Conservation (phyloP, 2,888 invertebrate genomes). For the Drosophila prostipennis region DNA sequence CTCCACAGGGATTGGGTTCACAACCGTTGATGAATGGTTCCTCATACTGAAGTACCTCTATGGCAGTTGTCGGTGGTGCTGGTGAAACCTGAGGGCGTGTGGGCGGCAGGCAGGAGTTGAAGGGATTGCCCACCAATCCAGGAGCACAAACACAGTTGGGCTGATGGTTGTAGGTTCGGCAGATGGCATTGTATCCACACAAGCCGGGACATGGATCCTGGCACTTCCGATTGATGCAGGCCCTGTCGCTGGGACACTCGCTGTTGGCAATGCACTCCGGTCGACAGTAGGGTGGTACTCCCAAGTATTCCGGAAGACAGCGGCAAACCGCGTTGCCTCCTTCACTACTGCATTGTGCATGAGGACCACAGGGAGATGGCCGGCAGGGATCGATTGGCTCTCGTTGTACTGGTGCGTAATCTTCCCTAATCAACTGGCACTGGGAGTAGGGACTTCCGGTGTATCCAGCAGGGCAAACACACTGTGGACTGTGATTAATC, state of each 20-base stretch:
- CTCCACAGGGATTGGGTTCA: slow-evolving; percentile 90
- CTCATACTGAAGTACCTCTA: slow-evolving; percentile 65
- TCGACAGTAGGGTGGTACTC: slow-evolving; percentile 89
- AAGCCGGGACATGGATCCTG: slow-evolving; percentile 90
- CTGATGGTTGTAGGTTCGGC: slow-evolving; percentile 90
- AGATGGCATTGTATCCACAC: slow-evolving; percentile 89
- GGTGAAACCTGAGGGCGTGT: slow-evolving; percentile 32
- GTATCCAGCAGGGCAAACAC: slow-evolving; percentile 88
- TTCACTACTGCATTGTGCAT: slow-evolving; percentile 88
- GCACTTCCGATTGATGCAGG: slow-evolving; percentile 91
- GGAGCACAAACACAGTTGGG: slow-evolving; percentile 89
- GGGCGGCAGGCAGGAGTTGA: slow-evolving; percentile 86
- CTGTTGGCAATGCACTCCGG: slow-evolving; percentile 90
- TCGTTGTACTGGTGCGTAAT: slow-evolving; percentile 26
- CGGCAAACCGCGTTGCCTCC: slow-evolving; percentile 90
- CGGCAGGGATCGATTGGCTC: slow-evolving; percentile 84
- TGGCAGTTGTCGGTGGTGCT: slow-evolving; percentile 39
- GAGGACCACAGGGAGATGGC: slow-evolving; percentile 89
- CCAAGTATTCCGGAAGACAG: slow-evolving; percentile 88
- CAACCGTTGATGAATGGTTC: slow-evolving; percentile 85
- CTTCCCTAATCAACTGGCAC: slow-evolving; percentile 83
- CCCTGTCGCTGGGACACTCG: slow-evolving; percentile 89
- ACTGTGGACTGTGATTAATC: slow-evolving; percentile 90
- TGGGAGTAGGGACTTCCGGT: slow-evolving; percentile 88
- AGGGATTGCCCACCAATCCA: slow-evolving; percentile 90